phyloP scores from a whole-genome alignment of 2,797 vertebrate genomes.

The Acrossocheilus fasciatus region DNA sequence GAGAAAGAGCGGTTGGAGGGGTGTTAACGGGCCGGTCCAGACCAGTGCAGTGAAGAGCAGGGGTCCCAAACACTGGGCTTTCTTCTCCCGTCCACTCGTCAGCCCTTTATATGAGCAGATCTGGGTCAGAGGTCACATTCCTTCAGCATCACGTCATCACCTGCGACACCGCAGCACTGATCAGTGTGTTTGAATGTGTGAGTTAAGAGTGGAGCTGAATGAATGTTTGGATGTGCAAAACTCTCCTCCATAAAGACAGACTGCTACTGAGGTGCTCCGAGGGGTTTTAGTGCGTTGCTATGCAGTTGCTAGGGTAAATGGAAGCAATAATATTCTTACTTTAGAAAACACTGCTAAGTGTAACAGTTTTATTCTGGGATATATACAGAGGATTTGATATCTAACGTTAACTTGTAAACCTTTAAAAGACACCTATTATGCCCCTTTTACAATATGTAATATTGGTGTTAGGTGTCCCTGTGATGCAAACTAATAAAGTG shows the following conservation, averaged over 20 bases:
- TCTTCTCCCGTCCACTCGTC: conserved; percentile 33
- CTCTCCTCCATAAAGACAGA: not conserved
- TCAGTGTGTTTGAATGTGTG: not conserved
- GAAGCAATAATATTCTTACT: not conserved
- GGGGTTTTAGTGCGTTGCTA: not conserved
- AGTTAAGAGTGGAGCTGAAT: not conserved
- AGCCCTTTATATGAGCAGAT: conserved; percentile 46
- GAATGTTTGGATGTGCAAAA: not conserved
- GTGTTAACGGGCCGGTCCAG: conserved; percentile 39
- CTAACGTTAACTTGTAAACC: not conserved
- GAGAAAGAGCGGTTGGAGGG: conserved; percentile 29
- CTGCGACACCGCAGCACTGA: not conserved
- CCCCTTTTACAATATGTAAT: not conserved
- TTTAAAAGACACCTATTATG: not conserved
- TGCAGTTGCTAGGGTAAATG: not conserved
- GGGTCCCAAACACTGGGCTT: conserved; percentile 43
- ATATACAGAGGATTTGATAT: not conserved
- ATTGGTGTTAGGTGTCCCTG: too few species aligned
- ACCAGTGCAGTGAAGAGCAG: conserved; percentile 34
- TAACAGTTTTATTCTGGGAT: not conserved
- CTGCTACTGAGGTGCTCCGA: not conserved
- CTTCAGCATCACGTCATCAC: conserved; percentile 44
- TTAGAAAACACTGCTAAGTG: not conserved
- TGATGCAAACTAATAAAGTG: too few species aligned
- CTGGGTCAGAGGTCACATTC: conserved; percentile 56